Base-by-base conservation (phyloP, 2,797 vertebrate species). In the Phrynocephalus forsythii region DNA sequence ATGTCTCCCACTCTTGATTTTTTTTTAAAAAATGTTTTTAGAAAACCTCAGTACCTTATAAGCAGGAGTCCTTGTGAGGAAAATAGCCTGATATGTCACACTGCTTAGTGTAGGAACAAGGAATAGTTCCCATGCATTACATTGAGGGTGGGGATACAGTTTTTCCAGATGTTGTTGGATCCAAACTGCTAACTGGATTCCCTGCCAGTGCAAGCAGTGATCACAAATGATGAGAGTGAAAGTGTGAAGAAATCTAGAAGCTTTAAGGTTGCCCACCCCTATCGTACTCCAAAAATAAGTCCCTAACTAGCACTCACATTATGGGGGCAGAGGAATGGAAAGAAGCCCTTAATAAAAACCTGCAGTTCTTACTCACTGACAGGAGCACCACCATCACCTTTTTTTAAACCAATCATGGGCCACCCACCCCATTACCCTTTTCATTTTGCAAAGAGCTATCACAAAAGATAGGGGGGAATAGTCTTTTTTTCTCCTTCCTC, bases 1-100 rank as follows among this genome's bases (percentile, higher is more conserved):
- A 91, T 87, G 85, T 83, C 93, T 94, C 91, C 88, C 78, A 67
- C 79, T 52, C 93, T 89, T 89, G 91, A 94, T 93, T 95, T 44
- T 44, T 44, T 44, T 38, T 38, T 2, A 38, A 38, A 93, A 52
- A 30, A 16, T 79, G 18, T 16, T 68, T n/a, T 69, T 71, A 20
- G 30, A 7, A 44, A 93, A 91, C 11, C 44, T 79, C 90, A 89
- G 91, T 89, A 92, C 82, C 92, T 93, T 88, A 52, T 72, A 87
- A 76, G 84, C 68, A 30, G 15, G 33, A 26, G 38, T 50, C 48
- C 22, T 2, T 66, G n/a, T 48, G 60, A 63, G 60, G 60, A 63
- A 63, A 20, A 63, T 5, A 63, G 60, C 60, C 18, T 13, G 5
- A 15, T 63, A 63, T 63, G 18, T 1, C 60, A 63, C 20, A 18